Conservation (phyloP, 2,113 vertebrate genomes). For the Lanius collurio region DNA sequence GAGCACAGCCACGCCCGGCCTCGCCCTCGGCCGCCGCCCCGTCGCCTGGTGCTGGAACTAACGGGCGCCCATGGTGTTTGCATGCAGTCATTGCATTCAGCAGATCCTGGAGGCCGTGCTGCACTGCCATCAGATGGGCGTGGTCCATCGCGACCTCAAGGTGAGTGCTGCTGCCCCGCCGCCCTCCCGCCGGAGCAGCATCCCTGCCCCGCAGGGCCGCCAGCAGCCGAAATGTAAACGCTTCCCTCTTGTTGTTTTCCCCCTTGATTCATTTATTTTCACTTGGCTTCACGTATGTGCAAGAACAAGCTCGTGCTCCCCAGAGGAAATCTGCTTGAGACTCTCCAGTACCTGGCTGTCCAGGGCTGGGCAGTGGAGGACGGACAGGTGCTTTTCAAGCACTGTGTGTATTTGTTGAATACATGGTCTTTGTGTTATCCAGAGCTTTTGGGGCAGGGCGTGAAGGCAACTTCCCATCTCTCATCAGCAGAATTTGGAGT, state of each 20-base stretch:
- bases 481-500: background rate
- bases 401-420: fast-evolving
- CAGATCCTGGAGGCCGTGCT: constrained; percentile 98
- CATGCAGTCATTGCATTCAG: constrained; percentile 99
- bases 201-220: background rate
- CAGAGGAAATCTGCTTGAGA: background rate
- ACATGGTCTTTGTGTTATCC: background rate
- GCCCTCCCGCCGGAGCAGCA: background rate
- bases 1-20: background rate
- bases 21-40: background rate
- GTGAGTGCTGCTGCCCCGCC: constrained; percentile 79
- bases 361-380: background rate
- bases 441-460: background rate
- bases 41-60: constrained; percentile 72
- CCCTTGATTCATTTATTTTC: background rate
- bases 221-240: background rate
- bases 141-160: constrained; percentile 97
- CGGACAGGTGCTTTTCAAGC: background rate
- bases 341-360: background rate
- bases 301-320: background rate
- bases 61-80: constrained; percentile 93
- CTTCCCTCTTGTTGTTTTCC: background rate
- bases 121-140: constrained; percentile 98
- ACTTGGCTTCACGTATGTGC: background rate
- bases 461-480: background rate